phyloP scores from a whole-genome alignment of 2,113 vertebrate genomes.

The Sula dactylatra region DNA sequence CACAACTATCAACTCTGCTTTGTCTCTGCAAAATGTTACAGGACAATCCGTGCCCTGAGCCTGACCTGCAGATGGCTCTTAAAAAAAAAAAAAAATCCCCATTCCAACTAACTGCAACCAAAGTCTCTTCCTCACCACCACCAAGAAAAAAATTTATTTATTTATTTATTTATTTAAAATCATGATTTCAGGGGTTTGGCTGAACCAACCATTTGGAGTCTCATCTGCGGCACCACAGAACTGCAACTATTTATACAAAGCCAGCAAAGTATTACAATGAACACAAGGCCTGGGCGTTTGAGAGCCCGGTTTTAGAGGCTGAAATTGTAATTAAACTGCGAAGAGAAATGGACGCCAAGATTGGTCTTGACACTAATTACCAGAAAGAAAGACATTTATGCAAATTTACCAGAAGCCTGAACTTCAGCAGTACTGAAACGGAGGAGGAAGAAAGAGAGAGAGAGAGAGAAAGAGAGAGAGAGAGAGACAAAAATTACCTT shows the following conservation, averaged over 20 bases:
- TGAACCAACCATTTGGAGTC: slow-evolving; percentile 27
- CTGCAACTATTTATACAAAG: slow-evolving; percentile 71
- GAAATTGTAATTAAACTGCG: slow-evolving; percentile 93
- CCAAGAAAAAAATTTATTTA: neutral
- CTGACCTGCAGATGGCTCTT: slow-evolving; percentile 70
- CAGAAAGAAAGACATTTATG: slow-evolving; percentile 93
- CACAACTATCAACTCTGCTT: slow-evolving; percentile 72
- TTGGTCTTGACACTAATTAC: slow-evolving; percentile 99
- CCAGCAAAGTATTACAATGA: slow-evolving; percentile 73
- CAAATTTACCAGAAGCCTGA: slow-evolving; percentile 83
- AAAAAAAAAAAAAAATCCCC: neutral
- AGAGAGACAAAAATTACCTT: slow-evolving; percentile 86
- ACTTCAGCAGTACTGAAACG: slow-evolving; percentile 67
- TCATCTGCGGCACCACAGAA: slow-evolving; percentile 45
- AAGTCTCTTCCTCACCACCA: neutral
- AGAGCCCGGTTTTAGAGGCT: slow-evolving; percentile 86
- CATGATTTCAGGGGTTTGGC: neutral
- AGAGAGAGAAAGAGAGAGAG: too few species aligned
- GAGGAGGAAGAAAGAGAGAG: slow-evolving; percentile 29
- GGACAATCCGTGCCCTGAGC: slow-evolving; percentile 59
- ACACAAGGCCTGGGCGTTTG: slow-evolving; percentile 78
- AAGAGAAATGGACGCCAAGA: slow-evolving; percentile 90
- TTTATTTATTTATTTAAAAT: neutral
- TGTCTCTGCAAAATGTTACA: slow-evolving; percentile 74
- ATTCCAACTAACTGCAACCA: slow-evolving; percentile 36